phyloP scores from a whole-genome alignment of 2,113 vertebrate species.

The Strix aluco region DNA sequence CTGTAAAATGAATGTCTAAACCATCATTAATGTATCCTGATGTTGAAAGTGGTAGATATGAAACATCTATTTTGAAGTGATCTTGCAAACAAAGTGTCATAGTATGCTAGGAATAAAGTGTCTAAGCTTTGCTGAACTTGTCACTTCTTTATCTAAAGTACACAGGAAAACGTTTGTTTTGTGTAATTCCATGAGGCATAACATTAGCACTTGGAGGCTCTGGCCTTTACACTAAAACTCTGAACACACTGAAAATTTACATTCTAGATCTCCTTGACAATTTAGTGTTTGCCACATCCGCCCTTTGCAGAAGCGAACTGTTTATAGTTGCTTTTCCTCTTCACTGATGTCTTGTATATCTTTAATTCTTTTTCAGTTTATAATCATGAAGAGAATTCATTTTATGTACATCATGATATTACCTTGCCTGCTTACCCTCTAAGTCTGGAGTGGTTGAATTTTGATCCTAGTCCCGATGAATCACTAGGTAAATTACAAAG shows the following conservation, averaged over 20 bases:
- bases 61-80: not conserved
- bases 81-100: not conserved
- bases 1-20: not conserved
- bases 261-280: not conserved
- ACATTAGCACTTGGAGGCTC: not conserved
- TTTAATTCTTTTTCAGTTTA: slow-evolving; percentile 81
- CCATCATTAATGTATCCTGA: not conserved
- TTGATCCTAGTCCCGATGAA: slow-evolving; percentile 90
- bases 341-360: not conserved
- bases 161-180: not conserved
- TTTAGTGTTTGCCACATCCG: not conserved
- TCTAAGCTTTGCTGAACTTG: not conserved
- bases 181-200: not conserved
- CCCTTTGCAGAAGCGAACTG: not conserved
- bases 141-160: not conserved
- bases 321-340: not conserved
- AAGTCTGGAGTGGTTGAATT: slow-evolving; percentile 93
- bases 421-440: slow-evolving; percentile 93
- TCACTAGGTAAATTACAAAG: slow-evolving; percentile 74
- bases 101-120: not conserved
- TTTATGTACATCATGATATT: slow-evolving; percentile 95
- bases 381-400: slow-evolving; percentile 91
- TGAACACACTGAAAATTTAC: not conserved
- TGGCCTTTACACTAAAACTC: not conserved
- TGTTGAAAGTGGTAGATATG: not conserved